Evolutionary conservation across 2,888 invertebrate genomes (phyloP), one percentile per base, ranked within the genome.

Genomic region (Acrobasis suavella): DNA sequence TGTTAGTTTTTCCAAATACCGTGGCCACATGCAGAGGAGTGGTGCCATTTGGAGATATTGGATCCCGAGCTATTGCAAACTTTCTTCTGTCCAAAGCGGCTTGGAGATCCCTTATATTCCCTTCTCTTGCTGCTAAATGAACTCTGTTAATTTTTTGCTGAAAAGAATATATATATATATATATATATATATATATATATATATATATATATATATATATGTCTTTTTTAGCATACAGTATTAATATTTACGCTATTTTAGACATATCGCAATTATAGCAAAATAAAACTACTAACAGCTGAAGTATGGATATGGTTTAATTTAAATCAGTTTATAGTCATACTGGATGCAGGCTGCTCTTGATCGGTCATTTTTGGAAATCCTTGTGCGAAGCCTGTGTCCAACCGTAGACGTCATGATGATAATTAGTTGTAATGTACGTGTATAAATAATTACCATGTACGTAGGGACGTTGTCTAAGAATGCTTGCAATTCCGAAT

Each of bases 101-200:
- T 86, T 97, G 97, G 62, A 98, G 92, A 73, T 97, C 96, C 72
- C 96, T 92, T 69, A 98, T 93, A 77, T 96, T 96, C 6, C 98
- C 98, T 72, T 96, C 95, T 73, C 95, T 94, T 17, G 98, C 96
- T 42, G 98, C 97, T 72, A 95, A 89, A 82, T 98, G 98, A 38
- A 98, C 97, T 65, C 96, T 94, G 69, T 96, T 96, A 71, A 98
- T 98, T 94, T 98, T 98, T 72, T 95, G 95, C 98, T 98, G 75
- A 85, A 86, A 79, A 60, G 62, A 59, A 46, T 46, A 9, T 32
- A 22, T n/a, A n/a, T n/a, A n/a, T n/a, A n/a, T n/a, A n/a, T n/a
- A n/a, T n/a, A n/a, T n/a, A n/a, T n/a, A n/a, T n/a, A n/a, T n/a
- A n/a, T n/a, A n/a, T n/a, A n/a, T n/a, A n/a, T n/a, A n/a, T n/a